Conservation (phyloP, 2,113 vertebrate species). For the Danionella cerebrum region DNA sequence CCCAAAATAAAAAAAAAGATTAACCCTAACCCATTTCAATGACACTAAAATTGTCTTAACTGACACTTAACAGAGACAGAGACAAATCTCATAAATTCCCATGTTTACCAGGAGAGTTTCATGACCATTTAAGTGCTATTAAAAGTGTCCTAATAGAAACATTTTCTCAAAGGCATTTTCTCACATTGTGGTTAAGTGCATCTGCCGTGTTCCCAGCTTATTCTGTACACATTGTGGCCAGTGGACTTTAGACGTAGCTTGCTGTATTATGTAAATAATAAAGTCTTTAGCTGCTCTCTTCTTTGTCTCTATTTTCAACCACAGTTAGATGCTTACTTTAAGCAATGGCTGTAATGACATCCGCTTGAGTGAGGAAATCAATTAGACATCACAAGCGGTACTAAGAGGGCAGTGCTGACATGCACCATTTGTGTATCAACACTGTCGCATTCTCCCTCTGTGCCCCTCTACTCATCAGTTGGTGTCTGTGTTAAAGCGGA, state of each 20-base stretch:
- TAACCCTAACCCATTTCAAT: too few species aligned
- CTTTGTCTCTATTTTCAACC: neutral
- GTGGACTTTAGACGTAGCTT: slow-evolving; percentile 1
- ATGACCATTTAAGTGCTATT: neutral
- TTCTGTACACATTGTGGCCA: neutral
- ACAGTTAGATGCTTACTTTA: neutral
- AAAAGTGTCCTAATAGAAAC: neutral
- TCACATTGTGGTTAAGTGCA: neutral
- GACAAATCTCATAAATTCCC: too few species aligned
- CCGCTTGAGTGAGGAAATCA: slow-evolving; percentile 28
- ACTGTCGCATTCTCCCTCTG: neutral
- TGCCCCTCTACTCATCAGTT: neutral
- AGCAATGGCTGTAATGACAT: slow-evolving; percentile 12
- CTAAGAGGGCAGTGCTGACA: slow-evolving; percentile 31
- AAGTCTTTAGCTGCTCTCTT: slow-evolving; percentile 4
- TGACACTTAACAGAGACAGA: too few species aligned
- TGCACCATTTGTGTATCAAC: slow-evolving; percentile 11
- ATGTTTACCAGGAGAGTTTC: too few species aligned
- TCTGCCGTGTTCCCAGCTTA: neutral
- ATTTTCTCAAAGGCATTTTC: neutral
- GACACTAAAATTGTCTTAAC: too few species aligned
- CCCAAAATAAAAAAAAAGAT: too few species aligned
- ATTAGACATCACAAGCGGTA: slow-evolving; percentile 31
- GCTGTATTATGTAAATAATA: slow-evolving; percentile 8
- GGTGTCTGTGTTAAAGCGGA: neutral